Percentiles rank a stretch among this genome's conserved stretches.
These are phyloP conservation scores for Polylopha cassiicola DNA, from an alignment of 2,888 invertebrate genomes.

Conservation along the genomic window DNA sequence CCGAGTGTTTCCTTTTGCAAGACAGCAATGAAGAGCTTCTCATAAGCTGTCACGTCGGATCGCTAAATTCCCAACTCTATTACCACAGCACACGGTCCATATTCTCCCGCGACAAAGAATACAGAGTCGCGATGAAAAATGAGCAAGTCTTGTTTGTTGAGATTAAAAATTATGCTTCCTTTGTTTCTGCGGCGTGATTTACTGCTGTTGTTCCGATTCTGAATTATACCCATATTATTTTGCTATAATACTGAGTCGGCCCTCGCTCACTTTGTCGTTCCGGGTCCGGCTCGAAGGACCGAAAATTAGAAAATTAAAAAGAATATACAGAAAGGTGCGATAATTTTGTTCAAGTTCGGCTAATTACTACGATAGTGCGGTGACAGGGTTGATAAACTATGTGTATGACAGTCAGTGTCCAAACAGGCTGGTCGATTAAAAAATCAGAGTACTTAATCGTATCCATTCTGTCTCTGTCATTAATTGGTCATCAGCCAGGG, in stretches of 20 bases:
- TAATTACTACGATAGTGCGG: conserved; percentile 10
- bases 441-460: no score
- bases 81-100: conserved; percentile 29
- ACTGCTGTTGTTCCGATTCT: conserved; percentile 19
- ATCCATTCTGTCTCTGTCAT: no score
- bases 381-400: conserved; percentile 9
- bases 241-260: no score
- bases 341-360: background rate
- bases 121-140: conserved; percentile 52
- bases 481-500: no score
- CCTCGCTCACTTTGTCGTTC: no score
- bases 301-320: background rate
- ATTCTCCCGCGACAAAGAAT: conserved; percentile 25
- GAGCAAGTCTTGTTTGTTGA: conserved; percentile 64
- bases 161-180: conserved; percentile 69
- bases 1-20: no score
- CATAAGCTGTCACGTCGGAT: conserved; percentile 59
- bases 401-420: background rate
- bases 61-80: conserved; percentile 31
- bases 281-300: conserved; percentile 1
- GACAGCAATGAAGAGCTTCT: conserved; percentile 36
- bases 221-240: no score
- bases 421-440: background rate
- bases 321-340: background rate
- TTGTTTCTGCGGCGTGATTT: conserved; percentile 40